phyloP scores from a whole-genome alignment of 2,888 invertebrate genomes.

The Icerya purchasi region DNA sequence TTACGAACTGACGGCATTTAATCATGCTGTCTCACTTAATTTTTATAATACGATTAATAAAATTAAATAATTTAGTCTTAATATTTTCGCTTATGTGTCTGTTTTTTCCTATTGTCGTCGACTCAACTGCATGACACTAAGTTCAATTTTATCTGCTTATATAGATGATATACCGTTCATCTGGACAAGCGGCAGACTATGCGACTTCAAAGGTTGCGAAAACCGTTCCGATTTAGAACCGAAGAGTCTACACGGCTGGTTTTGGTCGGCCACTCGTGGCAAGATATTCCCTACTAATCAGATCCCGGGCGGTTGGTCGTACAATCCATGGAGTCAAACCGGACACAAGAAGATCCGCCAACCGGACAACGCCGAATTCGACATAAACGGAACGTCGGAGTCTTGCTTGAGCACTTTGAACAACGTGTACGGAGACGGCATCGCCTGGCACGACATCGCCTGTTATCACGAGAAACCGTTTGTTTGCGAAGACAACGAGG shows the following conservation, averaged over 20 bases:
- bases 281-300: slow-evolving; percentile 66
- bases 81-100: too few species aligned
- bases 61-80: too few species aligned
- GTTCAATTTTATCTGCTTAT: too few species aligned
- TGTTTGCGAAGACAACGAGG: slow-evolving; percentile 75
- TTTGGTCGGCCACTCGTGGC: slow-evolving; percentile 77
- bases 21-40: too few species aligned
- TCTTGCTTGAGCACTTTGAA: slow-evolving; percentile 70
- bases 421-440: slow-evolving; percentile 82
- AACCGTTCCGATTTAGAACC: slow-evolving; percentile 66
- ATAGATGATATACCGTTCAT: slow-evolving; percentile 73
- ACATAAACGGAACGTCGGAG: slow-evolving; percentile 68
- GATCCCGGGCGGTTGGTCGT: slow-evolving; percentile 39
- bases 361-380: slow-evolving; percentile 78
- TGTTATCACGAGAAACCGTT: slow-evolving; percentile 84
- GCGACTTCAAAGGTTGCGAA: slow-evolving; percentile 84
- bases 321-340: slow-evolving; percentile 77
- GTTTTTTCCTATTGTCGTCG: too few species aligned
- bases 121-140: too few species aligned
- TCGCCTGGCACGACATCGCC: slow-evolving; percentile 84
- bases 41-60: too few species aligned
- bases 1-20: too few species aligned
- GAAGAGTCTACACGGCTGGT: slow-evolving; percentile 69
- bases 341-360: slow-evolving; percentile 74
- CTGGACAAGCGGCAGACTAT: slow-evolving; percentile 78